Percentiles rank a stretch among this genome's conserved stretches.
These are phyloP conservation scores for Octodon degus DNA, from an alignment of 2,113 vertebrate species.

Conservation along the genomic window DNA sequence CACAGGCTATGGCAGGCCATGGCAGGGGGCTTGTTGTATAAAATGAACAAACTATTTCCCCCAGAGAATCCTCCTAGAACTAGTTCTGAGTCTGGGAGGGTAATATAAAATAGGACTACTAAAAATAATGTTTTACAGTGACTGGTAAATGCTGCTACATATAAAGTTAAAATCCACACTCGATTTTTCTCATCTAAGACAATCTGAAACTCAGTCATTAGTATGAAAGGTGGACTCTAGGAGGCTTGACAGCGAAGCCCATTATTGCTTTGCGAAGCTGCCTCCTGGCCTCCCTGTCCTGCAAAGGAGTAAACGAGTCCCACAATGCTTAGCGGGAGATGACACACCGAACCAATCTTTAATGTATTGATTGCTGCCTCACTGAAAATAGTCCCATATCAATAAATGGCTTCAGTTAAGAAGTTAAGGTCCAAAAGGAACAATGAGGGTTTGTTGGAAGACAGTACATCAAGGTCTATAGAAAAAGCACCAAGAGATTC, in stretches of 20 bases:
- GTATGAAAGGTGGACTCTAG: slow-evolving; percentile 76
- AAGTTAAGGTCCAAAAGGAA: slow-evolving; percentile 84
- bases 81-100: slow-evolving; percentile 32
- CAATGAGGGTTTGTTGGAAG: slow-evolving; percentile 75
- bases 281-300: slow-evolving; percentile 72
- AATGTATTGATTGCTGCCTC: slow-evolving; percentile 86
- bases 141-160: neutral
- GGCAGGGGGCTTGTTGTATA: slow-evolving; percentile 35
- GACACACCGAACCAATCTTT: slow-evolving; percentile 86
- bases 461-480: slow-evolving; percentile 80
- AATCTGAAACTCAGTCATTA: slow-evolving; percentile 56
- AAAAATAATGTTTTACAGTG: slow-evolving; percentile 38
- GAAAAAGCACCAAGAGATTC: slow-evolving; percentile 82
- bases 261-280: slow-evolving; percentile 52
- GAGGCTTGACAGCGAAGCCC: slow-evolving; percentile 60
- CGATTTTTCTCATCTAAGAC: slow-evolving; percentile 58
- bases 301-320: slow-evolving; percentile 78
- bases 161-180: slow-evolving; percentile 51
- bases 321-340: slow-evolving; percentile 80
- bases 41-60: slow-evolving; percentile 63
- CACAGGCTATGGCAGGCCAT: slow-evolving; percentile 41
- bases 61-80: slow-evolving; percentile 60
- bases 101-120: slow-evolving; percentile 10
- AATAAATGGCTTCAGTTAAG: slow-evolving; percentile 86
- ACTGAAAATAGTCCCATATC: slow-evolving; percentile 83